Percentiles rank a stretch among this genome's conserved stretches.
Evolutionary conservation across 37 sponge, comb jelly and placozoan genomes (phyloP).

Genomic region (Axinella damicornis): DNA sequence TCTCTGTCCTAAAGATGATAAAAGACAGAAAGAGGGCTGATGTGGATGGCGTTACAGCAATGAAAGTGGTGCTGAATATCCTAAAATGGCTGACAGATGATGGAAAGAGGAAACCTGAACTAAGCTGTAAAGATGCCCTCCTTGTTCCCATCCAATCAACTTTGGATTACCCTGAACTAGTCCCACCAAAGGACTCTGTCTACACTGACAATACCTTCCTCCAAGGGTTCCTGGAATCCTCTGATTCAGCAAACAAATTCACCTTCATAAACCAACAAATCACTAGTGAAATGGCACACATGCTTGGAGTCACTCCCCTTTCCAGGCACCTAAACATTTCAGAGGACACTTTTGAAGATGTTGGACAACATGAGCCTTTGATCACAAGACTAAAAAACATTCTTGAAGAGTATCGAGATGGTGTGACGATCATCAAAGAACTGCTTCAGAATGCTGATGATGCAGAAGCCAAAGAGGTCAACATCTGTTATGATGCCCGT

Average conservation of each 20-base stretch:
- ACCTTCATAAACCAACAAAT: background rate
- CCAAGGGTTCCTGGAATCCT: background rate
- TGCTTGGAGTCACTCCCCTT: constrained; percentile 33
- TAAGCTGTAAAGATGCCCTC: background rate
- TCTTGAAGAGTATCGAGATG: constrained; percentile 44
- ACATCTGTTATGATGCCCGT: constrained; percentile 40
- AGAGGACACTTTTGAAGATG: constrained; percentile 45
- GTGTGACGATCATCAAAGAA: constrained; percentile 59
- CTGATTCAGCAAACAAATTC: background rate
- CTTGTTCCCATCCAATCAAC: constrained; percentile 19
- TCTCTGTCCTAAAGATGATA: constrained; percentile 37
- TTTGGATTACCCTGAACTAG: constrained; percentile 11
- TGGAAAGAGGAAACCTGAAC: background rate
- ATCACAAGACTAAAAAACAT: constrained; percentile 48
- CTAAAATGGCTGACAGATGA: constrained; percentile 51
- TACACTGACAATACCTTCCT: constrained; percentile 27
- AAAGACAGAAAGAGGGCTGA: background rate
- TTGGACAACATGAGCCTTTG: constrained; percentile 56
- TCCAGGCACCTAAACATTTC: constrained; percentile 30
- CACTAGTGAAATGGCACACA: constrained; percentile 10
- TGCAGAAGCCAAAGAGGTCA: constrained; percentile 56
- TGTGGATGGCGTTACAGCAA: background rate
- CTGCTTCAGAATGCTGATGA: constrained; percentile 70
- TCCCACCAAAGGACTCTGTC: background rate
- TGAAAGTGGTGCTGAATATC: constrained; percentile 19